These are phyloP conservation scores for Pseudomyrmex pallidus DNA, from an alignment of 1,140 invertebrate species.

Conservation along the genomic window DNA sequence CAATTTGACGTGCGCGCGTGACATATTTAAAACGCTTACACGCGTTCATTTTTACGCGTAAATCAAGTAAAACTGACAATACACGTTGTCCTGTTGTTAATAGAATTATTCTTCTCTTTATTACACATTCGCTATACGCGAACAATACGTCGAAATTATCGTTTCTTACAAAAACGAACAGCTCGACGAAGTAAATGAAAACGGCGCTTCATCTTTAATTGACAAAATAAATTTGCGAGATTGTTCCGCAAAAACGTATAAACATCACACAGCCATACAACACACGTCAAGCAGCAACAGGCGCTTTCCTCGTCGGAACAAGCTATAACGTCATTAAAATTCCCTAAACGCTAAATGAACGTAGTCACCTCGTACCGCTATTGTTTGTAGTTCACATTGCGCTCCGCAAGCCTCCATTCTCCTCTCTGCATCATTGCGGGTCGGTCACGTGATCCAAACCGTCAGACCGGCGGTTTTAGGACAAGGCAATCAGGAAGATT, in stretches of 20 bases:
- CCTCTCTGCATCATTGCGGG: conserved; percentile 17
- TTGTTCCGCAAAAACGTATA: not conserved
- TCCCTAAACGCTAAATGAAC: conserved; percentile 50
- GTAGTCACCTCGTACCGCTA: conserved; percentile 1
- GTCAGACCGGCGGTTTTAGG: conserved; percentile 42
- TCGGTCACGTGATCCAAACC: conserved; percentile 35
- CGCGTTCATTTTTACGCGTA: not conserved
- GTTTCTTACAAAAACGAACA: not conserved
- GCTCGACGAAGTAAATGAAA: no score
- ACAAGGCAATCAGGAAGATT: conserved; percentile 69
- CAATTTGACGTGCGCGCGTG: conserved; percentile 19
- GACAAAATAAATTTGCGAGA: conserved; percentile 7
- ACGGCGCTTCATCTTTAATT: not conserved
- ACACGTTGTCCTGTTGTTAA: not conserved
- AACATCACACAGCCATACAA: not conserved
- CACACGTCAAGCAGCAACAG: conserved; percentile 37
- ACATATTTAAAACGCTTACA: not conserved
- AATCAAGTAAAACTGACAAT: not conserved
- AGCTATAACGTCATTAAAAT: conserved; percentile 54
- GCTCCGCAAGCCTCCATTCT: conserved; percentile 44
- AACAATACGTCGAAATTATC: conserved; percentile 14
- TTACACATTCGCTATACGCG: not conserved
- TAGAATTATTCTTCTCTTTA: not conserved
- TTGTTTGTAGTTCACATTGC: conserved; percentile 11
- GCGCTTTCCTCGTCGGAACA: conserved; percentile 30